phyloP scores from a whole-genome alignment of 37 sponge, comb jelly and placozoan species.

The Beroe ovata region DNA sequence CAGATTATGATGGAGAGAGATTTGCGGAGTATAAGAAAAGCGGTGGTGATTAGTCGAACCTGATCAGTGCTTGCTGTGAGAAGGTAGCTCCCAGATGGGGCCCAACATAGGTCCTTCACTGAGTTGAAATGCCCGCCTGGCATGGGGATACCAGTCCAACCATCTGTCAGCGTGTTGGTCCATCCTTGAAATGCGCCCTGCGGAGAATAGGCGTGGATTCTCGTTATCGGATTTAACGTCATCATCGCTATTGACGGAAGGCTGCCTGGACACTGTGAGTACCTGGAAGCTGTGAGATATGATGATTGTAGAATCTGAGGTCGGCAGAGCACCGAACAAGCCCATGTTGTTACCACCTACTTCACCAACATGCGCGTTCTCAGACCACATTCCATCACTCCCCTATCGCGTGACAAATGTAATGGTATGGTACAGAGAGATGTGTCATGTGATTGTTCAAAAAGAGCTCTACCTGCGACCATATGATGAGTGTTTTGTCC shows the following conservation, averaged over 20 bases:
- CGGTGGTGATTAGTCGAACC: neutral
- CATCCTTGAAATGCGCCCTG: conserved; percentile 65
- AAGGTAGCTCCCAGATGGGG: conserved; percentile 15
- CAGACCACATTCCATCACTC: conserved; percentile 24
- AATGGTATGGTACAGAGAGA: too few species aligned
- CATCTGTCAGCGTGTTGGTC: neutral
- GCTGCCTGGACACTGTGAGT: too few species aligned
- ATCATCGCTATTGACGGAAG: too few species aligned
- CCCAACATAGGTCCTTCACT: conserved; percentile 34
- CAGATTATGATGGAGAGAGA: too few species aligned
- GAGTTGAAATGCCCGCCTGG: conserved; percentile 52
- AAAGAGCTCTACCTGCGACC: conserved; percentile 48
- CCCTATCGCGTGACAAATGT: neutral
- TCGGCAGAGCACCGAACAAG: conserved; percentile 25
- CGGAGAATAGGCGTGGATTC: neutral
- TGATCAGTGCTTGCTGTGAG: conserved; percentile 31
- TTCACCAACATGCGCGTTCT: conserved; percentile 50
- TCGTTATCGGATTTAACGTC: neutral
- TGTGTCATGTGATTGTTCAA: too few species aligned
- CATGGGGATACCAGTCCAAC: conserved; percentile 49
- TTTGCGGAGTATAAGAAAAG: neutral
- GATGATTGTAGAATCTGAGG: neutral
- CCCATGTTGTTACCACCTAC: conserved; percentile 61
- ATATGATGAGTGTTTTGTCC: conserved; percentile 55
- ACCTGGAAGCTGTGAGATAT: conserved; percentile 58